Evolutionary conservation across 1,140 invertebrate species (phyloP).

Genomic region (Pseudomyrmex sp.): DNA sequence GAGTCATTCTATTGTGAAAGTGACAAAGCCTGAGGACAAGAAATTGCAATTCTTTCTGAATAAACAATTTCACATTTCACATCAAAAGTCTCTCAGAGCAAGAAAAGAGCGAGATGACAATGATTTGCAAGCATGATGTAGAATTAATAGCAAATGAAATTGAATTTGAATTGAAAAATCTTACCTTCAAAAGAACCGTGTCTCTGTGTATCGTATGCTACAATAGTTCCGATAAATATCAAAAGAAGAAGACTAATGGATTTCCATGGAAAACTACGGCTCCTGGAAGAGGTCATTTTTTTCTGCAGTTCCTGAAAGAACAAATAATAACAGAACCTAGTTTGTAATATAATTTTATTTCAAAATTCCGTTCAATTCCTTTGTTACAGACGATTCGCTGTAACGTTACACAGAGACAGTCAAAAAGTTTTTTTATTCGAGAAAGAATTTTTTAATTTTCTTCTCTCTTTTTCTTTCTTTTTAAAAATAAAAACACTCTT

Average conservation of each 20-base stretch:
- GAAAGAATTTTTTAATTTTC: too few relatives aligned
- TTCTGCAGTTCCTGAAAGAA: constrained; percentile 77
- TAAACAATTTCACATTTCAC: neutral
- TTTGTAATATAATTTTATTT: neutral
- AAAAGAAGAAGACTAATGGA: constrained; percentile 79
- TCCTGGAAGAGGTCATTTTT: constrained; percentile 81
- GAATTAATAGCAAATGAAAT: neutral
- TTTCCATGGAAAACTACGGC: constrained; percentile 81
- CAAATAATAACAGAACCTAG: neutral
- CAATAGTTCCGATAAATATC: constrained; percentile 76
- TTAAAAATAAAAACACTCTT: too few relatives aligned
- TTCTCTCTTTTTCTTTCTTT: too few relatives aligned
- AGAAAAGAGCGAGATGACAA: neutral
- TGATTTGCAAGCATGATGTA: neutral
- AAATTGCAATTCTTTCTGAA: neutral
- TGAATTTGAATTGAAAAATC: neutral
- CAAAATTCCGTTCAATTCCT: neutral
- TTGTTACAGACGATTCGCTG: too few relatives aligned
- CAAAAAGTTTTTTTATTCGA: too few relatives aligned
- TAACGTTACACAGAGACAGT: too few relatives aligned
- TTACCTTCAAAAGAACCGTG: constrained; percentile 83
- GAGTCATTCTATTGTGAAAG: neutral
- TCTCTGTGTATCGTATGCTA: constrained; percentile 81
- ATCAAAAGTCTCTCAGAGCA: too few relatives aligned
- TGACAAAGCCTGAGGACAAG: neutral